Conservation (phyloP, 2,797 vertebrate genomes). For the Sarcoramphus papa region DNA sequence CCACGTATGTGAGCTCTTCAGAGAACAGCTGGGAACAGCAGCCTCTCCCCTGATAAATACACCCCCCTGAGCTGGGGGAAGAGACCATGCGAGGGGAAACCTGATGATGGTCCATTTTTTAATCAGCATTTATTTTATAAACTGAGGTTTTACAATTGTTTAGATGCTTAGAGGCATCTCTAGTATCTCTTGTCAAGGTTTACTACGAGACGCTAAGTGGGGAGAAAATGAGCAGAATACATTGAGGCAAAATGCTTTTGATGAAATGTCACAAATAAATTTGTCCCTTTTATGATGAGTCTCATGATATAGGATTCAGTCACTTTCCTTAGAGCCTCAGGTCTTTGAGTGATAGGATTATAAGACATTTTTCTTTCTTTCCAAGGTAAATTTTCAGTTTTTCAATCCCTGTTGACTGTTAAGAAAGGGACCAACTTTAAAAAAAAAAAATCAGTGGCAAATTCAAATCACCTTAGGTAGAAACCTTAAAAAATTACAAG, state of each 20-base stretch:
- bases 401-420: neutral
- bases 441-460: neutral
- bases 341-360: neutral
- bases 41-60: neutral
- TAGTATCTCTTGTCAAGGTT: neutral
- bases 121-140: neutral
- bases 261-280: neutral
- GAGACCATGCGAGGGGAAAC: neutral
- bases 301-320: neutral
- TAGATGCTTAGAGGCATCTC: neutral
- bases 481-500: neutral
- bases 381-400: neutral
- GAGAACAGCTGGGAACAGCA: neutral
- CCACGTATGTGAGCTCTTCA: neutral
- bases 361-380: neutral
- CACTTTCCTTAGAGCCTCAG: neutral
- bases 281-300: neutral
- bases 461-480: neutral
- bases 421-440: neutral
- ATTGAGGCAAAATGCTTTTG: neutral
- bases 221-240: neutral
- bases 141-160: neutral
- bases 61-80: neutral
- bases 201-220: neutral
- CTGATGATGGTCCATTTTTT: neutral